Conservation (phyloP, 2,888 invertebrate species). For the Stenchaetothrips biformis region DNA sequence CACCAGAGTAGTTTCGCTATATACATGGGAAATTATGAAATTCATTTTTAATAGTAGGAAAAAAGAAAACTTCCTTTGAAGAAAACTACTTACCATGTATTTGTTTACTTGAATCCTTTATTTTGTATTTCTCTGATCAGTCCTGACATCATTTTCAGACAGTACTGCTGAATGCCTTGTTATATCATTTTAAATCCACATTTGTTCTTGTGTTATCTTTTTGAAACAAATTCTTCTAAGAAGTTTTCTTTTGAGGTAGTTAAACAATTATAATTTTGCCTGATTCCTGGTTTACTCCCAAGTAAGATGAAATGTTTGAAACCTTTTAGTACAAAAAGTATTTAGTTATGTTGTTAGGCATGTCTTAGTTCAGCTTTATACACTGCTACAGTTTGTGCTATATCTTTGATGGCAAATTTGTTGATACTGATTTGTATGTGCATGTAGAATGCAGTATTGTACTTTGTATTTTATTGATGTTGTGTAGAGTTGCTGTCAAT, state of each 20-base stretch:
- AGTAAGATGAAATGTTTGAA: neutral
- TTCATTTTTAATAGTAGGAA: too few relatives aligned
- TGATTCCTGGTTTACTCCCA: neutral
- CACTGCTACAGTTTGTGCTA: neutral
- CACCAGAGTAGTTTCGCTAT: too few relatives aligned
- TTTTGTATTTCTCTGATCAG: too few relatives aligned
- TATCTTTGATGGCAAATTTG: neutral
- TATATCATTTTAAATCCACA: neutral
- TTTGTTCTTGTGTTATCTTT: neutral
- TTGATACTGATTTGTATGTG: neutral
- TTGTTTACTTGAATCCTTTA: too few relatives aligned
- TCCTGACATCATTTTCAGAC: neutral
- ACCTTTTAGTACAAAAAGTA: conserved; percentile 5
- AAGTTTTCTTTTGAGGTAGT: neutral
- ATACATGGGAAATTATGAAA: too few relatives aligned
- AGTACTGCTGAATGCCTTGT: neutral
- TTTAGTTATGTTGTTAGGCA: neutral
- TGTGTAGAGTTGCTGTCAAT: neutral
- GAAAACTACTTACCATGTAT: too few relatives aligned
- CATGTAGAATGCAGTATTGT: neutral
- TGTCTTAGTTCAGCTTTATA: neutral
- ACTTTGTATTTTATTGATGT: neutral
- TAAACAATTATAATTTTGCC: neutral
- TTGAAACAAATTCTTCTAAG: conserved; percentile 15
- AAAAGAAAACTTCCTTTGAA: too few relatives aligned